Percentiles rank a stretch among this genome's conserved stretches.
Conservation (phyloP, 2,888 invertebrate genomes). For the Cephus pygmeus region DNA sequence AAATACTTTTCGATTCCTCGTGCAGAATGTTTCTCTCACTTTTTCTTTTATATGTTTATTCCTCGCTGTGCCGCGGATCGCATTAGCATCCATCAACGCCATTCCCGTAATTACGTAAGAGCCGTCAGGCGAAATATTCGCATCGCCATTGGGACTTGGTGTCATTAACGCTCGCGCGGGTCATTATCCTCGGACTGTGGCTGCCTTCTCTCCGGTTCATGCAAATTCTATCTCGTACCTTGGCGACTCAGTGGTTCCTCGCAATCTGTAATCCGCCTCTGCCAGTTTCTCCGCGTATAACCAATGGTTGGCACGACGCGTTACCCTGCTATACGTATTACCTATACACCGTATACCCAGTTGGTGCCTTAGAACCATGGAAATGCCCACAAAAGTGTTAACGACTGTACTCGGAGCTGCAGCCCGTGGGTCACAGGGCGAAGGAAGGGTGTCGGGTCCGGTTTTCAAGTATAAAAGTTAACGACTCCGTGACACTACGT, state of each 20-base stretch:
- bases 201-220: neutral
- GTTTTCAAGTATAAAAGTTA: neutral
- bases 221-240: neutral
- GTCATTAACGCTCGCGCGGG: constrained; percentile 3
- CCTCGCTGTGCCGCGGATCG: neutral
- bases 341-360: neutral
- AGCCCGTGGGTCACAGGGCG: neutral
- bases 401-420: neutral
- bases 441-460: neutral
- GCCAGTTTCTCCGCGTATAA: neutral
- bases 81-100: constrained; percentile 7
- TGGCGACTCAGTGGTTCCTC: neutral
- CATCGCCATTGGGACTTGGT: constrained; percentile 1
- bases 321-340: neutral
- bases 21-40: neutral
- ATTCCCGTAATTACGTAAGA: constrained; percentile 1
- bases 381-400: neutral
- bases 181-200: constrained; percentile 3
- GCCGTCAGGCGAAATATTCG: constrained; percentile 2
- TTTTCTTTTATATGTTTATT: neutral
- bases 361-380: neutral
- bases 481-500: neutral
- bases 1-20: neutral
- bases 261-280: neutral
- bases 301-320: neutral